Conservation (phyloP, 2,113 vertebrate genomes). For the Lethenteron camtschaticum region DNA sequence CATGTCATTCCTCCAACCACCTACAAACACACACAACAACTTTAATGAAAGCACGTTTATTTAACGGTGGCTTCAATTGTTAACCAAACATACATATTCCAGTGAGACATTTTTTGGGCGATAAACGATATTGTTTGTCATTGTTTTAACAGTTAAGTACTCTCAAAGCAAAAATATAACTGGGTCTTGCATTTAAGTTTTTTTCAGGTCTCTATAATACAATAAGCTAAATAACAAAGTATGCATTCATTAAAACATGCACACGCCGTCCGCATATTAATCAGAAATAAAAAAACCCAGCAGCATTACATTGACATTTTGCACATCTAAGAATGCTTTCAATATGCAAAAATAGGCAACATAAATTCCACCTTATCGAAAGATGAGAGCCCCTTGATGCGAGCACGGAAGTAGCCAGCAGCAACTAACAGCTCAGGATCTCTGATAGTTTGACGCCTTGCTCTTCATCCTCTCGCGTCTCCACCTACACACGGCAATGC, state of each 20-base stretch:
- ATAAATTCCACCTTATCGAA: constrained; percentile 59
- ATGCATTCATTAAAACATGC: no score
- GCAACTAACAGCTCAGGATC: constrained; percentile 77
- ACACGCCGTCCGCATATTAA: no score
- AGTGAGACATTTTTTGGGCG: background rate
- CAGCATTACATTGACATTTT: no score
- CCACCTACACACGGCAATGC: constrained; percentile 31
- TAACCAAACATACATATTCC: background rate
- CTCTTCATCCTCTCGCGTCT: constrained; percentile 86
- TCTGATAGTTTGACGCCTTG: constrained; percentile 65
- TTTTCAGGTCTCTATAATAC: no score
- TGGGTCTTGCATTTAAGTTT: background rate
- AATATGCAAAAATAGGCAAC: no score
- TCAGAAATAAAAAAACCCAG: no score
- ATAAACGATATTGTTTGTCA: background rate
- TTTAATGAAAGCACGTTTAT: constrained; percentile 4
- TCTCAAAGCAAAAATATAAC: background rate
- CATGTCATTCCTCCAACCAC: constrained; percentile 97
- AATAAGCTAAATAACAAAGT: no score
- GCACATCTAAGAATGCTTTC: no score
- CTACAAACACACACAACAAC: constrained; percentile 19
- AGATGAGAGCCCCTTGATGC: constrained; percentile 79
- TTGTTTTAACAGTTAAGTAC: background rate
- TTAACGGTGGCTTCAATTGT: background rate
- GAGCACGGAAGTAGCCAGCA: constrained; percentile 81